Evolutionary conservation across 2,888 invertebrate genomes (phyloP), one percentile per base, ranked within the genome.

Genomic region (Dicyrtomina minuta): DNA sequence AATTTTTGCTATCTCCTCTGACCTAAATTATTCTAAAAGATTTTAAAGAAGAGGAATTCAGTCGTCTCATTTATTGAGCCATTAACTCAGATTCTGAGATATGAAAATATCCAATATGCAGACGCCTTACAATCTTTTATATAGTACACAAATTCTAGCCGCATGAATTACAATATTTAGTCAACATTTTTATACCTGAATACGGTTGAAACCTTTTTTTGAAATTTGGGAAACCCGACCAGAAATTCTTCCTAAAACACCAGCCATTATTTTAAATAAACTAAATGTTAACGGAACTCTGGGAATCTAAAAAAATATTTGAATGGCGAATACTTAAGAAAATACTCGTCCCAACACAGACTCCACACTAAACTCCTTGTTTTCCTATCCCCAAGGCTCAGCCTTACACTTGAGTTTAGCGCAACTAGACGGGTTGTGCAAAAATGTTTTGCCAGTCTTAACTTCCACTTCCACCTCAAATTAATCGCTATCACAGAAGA

Each of bases 171-270:
- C 15, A 15, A 41, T 13, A 20, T 20, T 17, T 12, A 17, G 1
- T 41, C 17, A 8, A 41, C n/a, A 26, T 20, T 66, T 56, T 41
- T 43, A 6, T 58, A 70, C 70, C 62, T 70, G 66, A n/a, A 66
- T 26, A 33, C 46, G 66, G 20, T 55, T 71, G 41, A 67, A 66
- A 20, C 73, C 72, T 70, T 72, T 74, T 70, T 71, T 76, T 44
- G 76, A 76, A 22, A 75, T 68, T 66, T 75, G 74, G 53, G 74
- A 66, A 49, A 72, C 71, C 22, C 71, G 64, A 15, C 68, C 39
- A 10, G 74, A 72, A 69, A 76, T 59, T 55, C 76, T 72, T 44
- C 74, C 74, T 26, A 76, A 56, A 60, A 76, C 75, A 26, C 76
- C 76, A 71, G 75, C 74, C 76, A 76, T 71, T 39, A 12, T 70